These are phyloP conservation scores for Eudyptes chrysolophus DNA, from an alignment of 2,113 vertebrate genomes.

Conservation along the genomic window DNA sequence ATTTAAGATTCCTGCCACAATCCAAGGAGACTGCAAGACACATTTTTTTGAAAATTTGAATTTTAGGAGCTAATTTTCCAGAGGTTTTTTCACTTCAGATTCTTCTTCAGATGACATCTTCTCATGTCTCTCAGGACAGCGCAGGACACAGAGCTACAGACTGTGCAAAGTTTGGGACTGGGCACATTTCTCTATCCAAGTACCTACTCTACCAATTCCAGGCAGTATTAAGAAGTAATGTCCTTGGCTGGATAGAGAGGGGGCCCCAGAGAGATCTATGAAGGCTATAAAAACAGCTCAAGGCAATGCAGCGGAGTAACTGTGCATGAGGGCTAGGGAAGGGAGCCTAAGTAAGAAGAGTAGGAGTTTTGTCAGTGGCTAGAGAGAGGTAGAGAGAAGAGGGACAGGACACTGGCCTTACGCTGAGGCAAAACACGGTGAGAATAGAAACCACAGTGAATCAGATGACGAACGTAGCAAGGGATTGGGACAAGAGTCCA, in stretches of 20 bases:
- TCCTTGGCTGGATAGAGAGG: not conserved
- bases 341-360: not conserved
- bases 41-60: not conserved
- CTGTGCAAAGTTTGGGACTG: not conserved
- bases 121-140: not conserved
- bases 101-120: not conserved
- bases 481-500: not conserved
- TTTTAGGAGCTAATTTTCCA: not conserved
- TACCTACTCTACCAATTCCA: not conserved
- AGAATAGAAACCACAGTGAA: not conserved
- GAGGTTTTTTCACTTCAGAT: not conserved
- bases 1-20: not conserved
- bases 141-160: not conserved
- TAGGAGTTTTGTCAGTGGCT: not conserved
- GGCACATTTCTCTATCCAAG: not conserved
- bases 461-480: not conserved
- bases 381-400: not conserved
- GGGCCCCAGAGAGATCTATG: not conserved
- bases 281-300: not conserved
- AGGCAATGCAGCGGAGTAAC: not conserved
- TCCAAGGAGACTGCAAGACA: not conserved
- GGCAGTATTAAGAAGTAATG: not conserved
- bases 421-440: rapidly evolving
- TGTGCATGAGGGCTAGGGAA: not conserved
- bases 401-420: not conserved